Percentiles rank a stretch among this genome's conserved stretches.
Evolutionary conservation across 2,888 invertebrate species (phyloP).

Genomic region (Coelogynopora nodosa): DNA sequence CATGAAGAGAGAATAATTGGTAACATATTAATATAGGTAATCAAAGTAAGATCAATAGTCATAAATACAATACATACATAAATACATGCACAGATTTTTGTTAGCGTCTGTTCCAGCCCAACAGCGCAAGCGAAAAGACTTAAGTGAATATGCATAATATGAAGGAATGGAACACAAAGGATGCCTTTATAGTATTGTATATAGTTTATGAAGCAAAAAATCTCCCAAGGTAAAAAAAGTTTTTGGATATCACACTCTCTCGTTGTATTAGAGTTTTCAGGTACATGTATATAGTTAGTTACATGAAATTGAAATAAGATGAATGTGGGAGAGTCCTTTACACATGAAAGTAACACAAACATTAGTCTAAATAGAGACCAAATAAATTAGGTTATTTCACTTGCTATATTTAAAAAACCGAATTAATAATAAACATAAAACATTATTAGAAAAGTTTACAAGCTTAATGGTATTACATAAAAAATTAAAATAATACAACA

Average conservation of each 20-base stretch:
- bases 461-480: too few species aligned
- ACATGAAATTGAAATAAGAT: too few species aligned
- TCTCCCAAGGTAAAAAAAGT: conserved; percentile 31
- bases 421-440: too few species aligned
- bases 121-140: conserved; percentile 7
- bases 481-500: too few species aligned
- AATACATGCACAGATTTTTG: not conserved
- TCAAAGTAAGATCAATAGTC: not conserved
- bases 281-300: not conserved
- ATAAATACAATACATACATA: not conserved
- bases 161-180: not conserved
- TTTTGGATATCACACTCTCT: not conserved
- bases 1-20: not conserved
- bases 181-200: not conserved
- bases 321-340: not conserved
- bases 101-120: not conserved
- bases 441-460: too few species aligned
- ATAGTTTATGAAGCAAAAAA: conserved; percentile 16
- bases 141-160: conserved; percentile 1
- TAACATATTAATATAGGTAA: not conserved
- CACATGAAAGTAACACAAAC: not conserved
- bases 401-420: too few species aligned
- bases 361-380: not conserved
- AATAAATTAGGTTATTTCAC: too few species aligned
- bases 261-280: not conserved